Conservation (phyloP, 2,113 vertebrate genomes). For the Podilymbus podiceps region DNA sequence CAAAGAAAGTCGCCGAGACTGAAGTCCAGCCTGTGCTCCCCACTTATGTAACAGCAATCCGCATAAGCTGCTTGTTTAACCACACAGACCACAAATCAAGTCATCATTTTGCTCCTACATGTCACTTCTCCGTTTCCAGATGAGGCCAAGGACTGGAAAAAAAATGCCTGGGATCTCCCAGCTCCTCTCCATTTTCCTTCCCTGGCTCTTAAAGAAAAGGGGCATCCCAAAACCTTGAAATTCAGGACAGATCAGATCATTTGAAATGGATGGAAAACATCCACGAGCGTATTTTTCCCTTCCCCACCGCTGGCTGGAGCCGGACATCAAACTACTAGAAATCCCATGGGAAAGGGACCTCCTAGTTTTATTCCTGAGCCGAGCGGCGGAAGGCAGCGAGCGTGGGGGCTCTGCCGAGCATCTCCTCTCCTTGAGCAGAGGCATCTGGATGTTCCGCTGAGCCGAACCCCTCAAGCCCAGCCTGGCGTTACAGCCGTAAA, state of each 20-base stretch:
- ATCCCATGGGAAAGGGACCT: not conserved
- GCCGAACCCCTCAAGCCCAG: not conserved
- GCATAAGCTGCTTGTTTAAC: not conserved
- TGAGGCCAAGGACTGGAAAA: not conserved
- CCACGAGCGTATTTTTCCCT: not conserved
- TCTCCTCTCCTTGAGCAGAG: not conserved
- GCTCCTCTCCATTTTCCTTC: not conserved
- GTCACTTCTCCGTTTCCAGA: not conserved
- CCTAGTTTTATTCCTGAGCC: not conserved
- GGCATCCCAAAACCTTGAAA: not conserved
- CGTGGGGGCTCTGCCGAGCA: fast-evolving
- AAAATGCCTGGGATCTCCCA: not conserved
- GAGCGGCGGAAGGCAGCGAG: fast-evolving
- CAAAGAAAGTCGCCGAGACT: not conserved
- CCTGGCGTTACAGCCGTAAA: not conserved
- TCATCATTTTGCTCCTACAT: not conserved
- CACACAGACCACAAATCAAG: not conserved
- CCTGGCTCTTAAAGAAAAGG: not conserved
- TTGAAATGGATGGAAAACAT: not conserved
- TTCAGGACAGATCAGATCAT: not conserved
- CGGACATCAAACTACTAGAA: not conserved
- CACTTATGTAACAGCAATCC: not conserved
- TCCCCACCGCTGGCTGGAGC: not conserved
- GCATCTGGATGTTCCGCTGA: not conserved
- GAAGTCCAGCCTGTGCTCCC: not conserved